Base-by-base conservation (phyloP, 92 coral and sea anemone genomes). In the Ricordea florida region DNA sequence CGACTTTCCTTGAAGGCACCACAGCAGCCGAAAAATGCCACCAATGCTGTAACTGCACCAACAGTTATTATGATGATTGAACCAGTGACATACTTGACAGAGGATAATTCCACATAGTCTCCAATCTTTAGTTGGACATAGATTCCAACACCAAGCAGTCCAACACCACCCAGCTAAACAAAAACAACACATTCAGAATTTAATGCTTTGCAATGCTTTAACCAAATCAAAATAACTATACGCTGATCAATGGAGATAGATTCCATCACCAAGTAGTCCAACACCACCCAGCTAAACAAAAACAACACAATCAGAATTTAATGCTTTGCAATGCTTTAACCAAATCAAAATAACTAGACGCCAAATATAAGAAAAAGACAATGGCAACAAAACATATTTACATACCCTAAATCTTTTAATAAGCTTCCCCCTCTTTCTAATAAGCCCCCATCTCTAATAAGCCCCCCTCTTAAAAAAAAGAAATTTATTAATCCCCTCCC, bases 21-120 rank as follows among this genome's bases (percentile, higher is more conserved):
- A 79, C 92, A 92, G 83, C 99, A 96, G 37, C 99, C 99, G 84
- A 89, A 92, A 96, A 96, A 96, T 5, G 99, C 81, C 2, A 96
- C 83, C 1, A 89, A 37, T 8, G 97, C 81, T 68, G 92, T 72
- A 43, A 90, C 41, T 9, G 89, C 96, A 23, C 99, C 99, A 3
- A 75, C 99, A 25, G 81, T 87, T 21, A 96, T 89, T 17, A 96
- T 85, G 28, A 96, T 75, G 59, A 82, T 96, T 37, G 99, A 85
- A 2, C 91, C 99, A 18, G 99, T 96, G 14, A 83, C 63, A 64
- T 83, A 91, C 62, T 84, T 87, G 38, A 91, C 90, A 1, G 87
- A 59, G 4, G 81, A 68, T 10, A 91, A 76, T n/a, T 87, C 88
- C 11, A 76, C 84, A 17, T 68, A 75, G 57, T 83, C 97, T 20